phyloP scores from a whole-genome alignment of 2,797 vertebrate genomes.

The Eulemur coronatus region DNA sequence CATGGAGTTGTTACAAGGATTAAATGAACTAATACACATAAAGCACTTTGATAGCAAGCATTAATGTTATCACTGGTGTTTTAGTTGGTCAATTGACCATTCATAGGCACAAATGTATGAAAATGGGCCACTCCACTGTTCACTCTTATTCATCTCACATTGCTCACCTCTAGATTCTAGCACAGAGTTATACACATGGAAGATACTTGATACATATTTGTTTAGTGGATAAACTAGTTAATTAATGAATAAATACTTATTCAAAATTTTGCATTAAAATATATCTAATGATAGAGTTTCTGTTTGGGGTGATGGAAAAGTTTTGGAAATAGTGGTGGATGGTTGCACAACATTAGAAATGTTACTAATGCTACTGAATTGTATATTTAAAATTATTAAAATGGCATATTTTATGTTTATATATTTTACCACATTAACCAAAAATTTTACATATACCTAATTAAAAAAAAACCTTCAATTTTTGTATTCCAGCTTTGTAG shows the following conservation, averaged over 20 bases:
- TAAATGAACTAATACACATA: background rate
- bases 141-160: background rate
- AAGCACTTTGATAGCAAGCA: slow-evolving; percentile 5
- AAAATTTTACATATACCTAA: background rate
- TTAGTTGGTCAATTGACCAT: background rate
- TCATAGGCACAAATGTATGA: background rate
- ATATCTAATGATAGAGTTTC: background rate
- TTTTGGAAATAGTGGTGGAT: slow-evolving; percentile 8
- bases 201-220: background rate
- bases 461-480: background rate
- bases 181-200: background rate
- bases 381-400: background rate
- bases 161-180: background rate
- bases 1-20: background rate
- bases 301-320: background rate
- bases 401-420: background rate
- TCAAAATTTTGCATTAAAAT: background rate
- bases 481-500: slow-evolving; percentile 2
- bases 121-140: background rate
- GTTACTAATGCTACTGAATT: background rate
- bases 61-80: background rate
- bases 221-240: background rate
- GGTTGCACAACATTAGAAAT: background rate
- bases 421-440: slow-evolving; percentile 19
- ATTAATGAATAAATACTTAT: background rate